Conservation (phyloP, 2,888 invertebrate genomes). For the Schrankia costaestrigalis region DNA sequence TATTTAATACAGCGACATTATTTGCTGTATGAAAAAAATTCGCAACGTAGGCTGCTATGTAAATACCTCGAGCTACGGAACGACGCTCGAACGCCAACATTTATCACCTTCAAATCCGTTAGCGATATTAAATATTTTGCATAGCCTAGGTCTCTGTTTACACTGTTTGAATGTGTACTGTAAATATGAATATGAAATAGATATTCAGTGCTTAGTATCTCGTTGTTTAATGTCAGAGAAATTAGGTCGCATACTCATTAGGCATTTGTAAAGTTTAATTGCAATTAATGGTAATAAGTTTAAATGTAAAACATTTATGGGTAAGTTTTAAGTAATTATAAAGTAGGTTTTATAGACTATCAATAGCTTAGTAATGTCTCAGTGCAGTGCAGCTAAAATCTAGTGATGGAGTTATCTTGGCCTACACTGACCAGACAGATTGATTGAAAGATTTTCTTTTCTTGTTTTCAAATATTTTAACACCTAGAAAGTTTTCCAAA, state of each 20-base stretch:
- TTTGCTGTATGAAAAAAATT: neutral
- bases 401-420: neutral
- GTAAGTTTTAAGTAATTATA: neutral
- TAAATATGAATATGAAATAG: conserved; percentile 17
- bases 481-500: no score
- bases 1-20: no score
- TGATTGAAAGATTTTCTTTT: neutral
- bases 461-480: no score
- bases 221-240: no score
- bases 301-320: neutral
- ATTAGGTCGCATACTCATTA: no score
- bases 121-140: conserved; percentile 44
- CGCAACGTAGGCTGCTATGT: neutral
- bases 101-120: conserved; percentile 28
- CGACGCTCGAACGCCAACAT: no score
- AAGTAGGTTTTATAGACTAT: neutral
- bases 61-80: conserved; percentile 6
- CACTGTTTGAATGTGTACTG: conserved; percentile 16
- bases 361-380: neutral
- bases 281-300: neutral
- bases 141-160: conserved; percentile 20
- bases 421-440: neutral
- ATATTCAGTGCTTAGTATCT: conserved; percentile 13
- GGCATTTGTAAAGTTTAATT: no score
- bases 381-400: neutral